Conservation (phyloP, 2,113 vertebrate species). For the Nanorana parkeri region DNA sequence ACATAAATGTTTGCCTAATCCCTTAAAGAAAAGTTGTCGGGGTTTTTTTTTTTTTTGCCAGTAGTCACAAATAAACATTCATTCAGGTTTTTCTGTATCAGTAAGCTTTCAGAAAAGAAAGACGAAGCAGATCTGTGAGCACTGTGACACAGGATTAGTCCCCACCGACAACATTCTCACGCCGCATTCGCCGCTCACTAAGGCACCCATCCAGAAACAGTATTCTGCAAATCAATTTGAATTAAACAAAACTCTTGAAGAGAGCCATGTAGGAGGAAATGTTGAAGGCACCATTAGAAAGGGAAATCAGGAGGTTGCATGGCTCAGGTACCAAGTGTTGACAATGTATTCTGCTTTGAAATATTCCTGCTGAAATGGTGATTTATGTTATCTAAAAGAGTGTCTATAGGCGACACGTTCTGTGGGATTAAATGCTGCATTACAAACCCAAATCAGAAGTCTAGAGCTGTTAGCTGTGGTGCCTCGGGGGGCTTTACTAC, state of each 20-base stretch:
- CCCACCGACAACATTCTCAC: conserved; percentile 6
- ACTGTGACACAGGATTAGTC: conserved; percentile 34
- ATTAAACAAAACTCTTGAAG: conserved; percentile 42
- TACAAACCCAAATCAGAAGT: neutral
- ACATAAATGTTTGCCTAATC: conserved; percentile 13
- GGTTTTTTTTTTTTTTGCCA: conserved; percentile 12
- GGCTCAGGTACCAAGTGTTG: neutral
- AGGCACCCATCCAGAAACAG: conserved; percentile 39
- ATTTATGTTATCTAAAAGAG: conserved; percentile 4
- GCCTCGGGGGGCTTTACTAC: too few species aligned
- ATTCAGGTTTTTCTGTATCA: conserved; percentile 22
- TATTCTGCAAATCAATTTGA: conserved; percentile 43
- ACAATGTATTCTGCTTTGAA: conserved; percentile 29
- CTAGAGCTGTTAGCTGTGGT: too few species aligned
- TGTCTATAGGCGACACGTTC: neutral
- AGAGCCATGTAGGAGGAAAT: neutral
- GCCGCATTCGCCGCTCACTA: neutral
- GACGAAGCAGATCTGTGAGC: neutral
- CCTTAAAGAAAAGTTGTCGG: neutral
- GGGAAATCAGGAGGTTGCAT: conserved; percentile 34
- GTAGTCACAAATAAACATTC: conserved; percentile 14
- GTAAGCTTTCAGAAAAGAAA: conserved; percentile 46
- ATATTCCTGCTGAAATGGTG: conserved; percentile 19
- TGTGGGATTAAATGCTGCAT: neutral
- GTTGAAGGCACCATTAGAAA: conserved; percentile 46